These are phyloP conservation scores for Gastrophryne carolinensis DNA, from an alignment of 2,797 vertebrate genomes.

Conservation along the genomic window DNA sequence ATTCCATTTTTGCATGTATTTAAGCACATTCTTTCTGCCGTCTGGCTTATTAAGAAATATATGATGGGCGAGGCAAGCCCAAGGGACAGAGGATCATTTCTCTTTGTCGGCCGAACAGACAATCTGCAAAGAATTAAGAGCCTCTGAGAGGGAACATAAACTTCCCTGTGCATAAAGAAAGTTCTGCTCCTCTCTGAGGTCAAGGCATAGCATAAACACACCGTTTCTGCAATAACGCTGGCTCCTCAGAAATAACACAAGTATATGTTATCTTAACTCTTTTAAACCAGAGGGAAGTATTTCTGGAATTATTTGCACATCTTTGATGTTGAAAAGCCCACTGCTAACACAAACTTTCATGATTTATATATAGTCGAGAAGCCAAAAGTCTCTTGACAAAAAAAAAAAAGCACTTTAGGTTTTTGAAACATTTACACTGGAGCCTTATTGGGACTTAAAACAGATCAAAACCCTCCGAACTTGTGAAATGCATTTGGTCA, in stretches of 20 bases:
- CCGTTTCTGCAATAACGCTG: background rate
- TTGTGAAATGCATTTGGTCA: no score
- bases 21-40: background rate
- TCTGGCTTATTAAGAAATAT: background rate
- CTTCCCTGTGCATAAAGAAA: background rate
- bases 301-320: conserved; percentile 41
- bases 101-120: conserved; percentile 1
- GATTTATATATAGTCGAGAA: conserved; percentile 30
- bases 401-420: background rate
- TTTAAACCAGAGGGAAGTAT: conserved; percentile 25
- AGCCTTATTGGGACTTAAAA: background rate
- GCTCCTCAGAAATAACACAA: conserved; percentile 21
- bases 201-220: background rate
- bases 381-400: background rate
- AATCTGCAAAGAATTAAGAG: conserved; percentile 36
- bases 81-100: conserved; percentile 14
- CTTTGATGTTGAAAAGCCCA: conserved; percentile 43
- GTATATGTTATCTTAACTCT: conserved; percentile 34
- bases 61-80: conserved; percentile 15
- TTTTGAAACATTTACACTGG: background rate
- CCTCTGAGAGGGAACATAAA: conserved; percentile 1
- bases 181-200: background rate
- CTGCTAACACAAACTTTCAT: conserved; percentile 20
- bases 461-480: no score
- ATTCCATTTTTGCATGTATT: conserved; percentile 4